Evolutionary conservation across 1,140 invertebrate genomes (phyloP).

Genomic region (Lordiphosa mommai): DNA sequence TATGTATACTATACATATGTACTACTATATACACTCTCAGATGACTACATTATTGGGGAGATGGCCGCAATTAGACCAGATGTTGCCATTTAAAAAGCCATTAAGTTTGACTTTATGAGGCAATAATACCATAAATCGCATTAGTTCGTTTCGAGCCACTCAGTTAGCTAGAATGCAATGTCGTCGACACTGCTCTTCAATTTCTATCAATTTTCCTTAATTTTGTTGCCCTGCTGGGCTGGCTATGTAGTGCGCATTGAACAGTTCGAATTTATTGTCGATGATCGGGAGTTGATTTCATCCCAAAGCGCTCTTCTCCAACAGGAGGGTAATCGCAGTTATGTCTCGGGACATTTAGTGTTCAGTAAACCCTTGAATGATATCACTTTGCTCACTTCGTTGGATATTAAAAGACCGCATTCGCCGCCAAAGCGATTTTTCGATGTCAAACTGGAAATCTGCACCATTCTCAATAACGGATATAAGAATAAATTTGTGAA

Average conservation of each 20-base stretch:
- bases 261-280: conserved; percentile 27
- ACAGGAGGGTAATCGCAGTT: conserved; percentile 52
- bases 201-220: conserved; percentile 1
- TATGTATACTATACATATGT: conserved; percentile 5
- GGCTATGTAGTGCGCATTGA: conserved; percentile 33
- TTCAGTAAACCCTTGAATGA: conserved; percentile 25
- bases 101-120: conserved; percentile 13
- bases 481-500: conserved; percentile 49
- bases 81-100: conserved; percentile 43
- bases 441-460: conserved; percentile 36
- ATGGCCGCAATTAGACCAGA: conserved; percentile 40
- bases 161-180: background rate
- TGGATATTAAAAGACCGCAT: conserved; percentile 32
- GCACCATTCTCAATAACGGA: conserved; percentile 32
- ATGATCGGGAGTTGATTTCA: conserved; percentile 22
- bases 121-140: no score
- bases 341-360: conserved; percentile 42
- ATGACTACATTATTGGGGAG: conserved; percentile 26
- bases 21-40: background rate
- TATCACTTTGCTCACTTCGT: conserved; percentile 10
- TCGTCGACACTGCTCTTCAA: background rate
- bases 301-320: conserved; percentile 36
- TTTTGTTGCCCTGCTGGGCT: conserved; percentile 6
- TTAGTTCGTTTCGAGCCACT: no score
- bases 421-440: conserved; percentile 39